Evolutionary conservation across 2,113 vertebrate genomes (phyloP).

Genomic region (Rhinoderma darwinii): DNA sequence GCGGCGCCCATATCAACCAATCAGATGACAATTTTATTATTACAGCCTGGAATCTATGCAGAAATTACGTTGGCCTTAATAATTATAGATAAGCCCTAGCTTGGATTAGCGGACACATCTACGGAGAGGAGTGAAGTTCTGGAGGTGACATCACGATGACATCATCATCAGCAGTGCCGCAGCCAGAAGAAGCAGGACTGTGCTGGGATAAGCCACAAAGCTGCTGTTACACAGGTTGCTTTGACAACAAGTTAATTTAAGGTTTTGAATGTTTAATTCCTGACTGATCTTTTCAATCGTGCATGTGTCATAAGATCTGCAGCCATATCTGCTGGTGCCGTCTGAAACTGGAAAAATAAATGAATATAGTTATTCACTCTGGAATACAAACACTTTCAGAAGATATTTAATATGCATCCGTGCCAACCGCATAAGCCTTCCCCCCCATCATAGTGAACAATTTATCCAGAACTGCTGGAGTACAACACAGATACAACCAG

Average conservation of each 20-base stretch:
- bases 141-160: background rate
- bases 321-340: fast-evolving
- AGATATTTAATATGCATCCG: background rate
- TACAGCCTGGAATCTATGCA: no score
- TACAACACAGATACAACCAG: no score
- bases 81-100: background rate
- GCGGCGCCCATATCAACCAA: background rate
- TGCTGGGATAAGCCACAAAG: background rate
- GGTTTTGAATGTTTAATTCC: background rate
- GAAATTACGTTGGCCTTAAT: background rate
- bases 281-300: fast-evolving
- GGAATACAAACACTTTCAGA: background rate
- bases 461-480: no score
- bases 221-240: slow-evolving; percentile 19
- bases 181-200: background rate
- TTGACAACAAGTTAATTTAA: background rate
- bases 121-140: background rate
- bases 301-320: background rate
- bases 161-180: background rate
- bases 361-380: background rate
- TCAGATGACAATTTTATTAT: background rate
- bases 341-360: background rate
- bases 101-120: background rate
- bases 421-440: no score
- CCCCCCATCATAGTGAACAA: no score